Evolutionary conservation across 2,113 vertebrate genomes (phyloP).

Genomic region (Trematocara marginatum): DNA sequence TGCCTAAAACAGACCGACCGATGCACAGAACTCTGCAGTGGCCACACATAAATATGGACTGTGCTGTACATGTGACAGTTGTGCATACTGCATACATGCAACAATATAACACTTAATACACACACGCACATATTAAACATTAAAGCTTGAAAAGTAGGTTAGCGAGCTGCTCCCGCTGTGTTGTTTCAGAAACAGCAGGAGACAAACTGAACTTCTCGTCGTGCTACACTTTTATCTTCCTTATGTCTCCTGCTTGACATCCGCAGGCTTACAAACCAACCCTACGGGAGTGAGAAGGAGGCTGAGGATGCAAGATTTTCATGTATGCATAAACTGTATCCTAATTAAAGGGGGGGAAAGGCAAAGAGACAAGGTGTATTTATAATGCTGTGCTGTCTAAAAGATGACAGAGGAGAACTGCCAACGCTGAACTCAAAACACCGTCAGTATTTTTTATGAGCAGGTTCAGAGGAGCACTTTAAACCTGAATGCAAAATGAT

Average conservation of each 20-base stretch:
- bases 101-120: not conserved
- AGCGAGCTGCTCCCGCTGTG: not conserved
- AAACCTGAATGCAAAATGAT: not conserved
- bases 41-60: not conserved
- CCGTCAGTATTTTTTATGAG: not conserved
- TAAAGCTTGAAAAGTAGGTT: not conserved
- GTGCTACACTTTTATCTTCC: not conserved
- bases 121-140: not conserved
- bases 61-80: not conserved
- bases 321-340: not conserved
- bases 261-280: not conserved
- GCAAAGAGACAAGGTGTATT: not conserved
- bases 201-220: not conserved
- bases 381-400: not conserved
- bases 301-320: not conserved
- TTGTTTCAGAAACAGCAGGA: not conserved
- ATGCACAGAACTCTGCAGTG: not conserved
- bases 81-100: not conserved
- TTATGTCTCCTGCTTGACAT: not conserved
- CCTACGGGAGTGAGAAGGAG: not conserved
- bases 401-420: not conserved
- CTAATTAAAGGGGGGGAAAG: rapidly evolving
- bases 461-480: not conserved
- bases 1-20: not conserved
- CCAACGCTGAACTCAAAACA: not conserved